Evolutionary conservation across 1,140 invertebrate genomes (phyloP), one percentile per base, ranked within the genome.

Genomic region (Zaprionus gabonicus): DNA sequence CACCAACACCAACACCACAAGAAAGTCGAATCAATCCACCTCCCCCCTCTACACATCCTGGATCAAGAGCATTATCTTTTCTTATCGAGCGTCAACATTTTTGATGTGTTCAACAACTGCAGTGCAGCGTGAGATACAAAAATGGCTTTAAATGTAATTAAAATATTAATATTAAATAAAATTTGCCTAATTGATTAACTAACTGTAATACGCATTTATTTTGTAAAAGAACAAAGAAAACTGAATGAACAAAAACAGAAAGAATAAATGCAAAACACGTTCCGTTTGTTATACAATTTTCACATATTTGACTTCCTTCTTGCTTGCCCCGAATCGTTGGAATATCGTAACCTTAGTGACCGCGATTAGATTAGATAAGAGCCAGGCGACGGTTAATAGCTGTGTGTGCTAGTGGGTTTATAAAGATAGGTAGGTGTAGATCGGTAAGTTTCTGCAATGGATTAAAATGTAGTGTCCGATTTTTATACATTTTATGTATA

Each of bases 121-220:
- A 71, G 59, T 31, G 59, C 71, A 82, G 51, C 64, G 64, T 82
- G 68, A 86, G 75, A 86, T 66, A 79, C 64, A 64, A 76, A 85
- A 57, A 77, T 87, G 84, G 84, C 83, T 88, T 86, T 86, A 71
- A 83, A 87, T 69, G 74, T 83, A 83, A 87, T 34, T 72, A 49
- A 59, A 67, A 4, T 57, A 51, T 12, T 51, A 51, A 46, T 51
- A 25, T 51, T 34, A 65, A 71, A 71, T 44, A 44, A 64, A 38
- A 53, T 71, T 88, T 80, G 84, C 80, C 78, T 88, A 69, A 84
- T 73, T 74, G 78, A 84, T 67, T 65, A 70, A 66, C 55, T 51
- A 64, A 56, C 10, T 51, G 41, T 46, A 46, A 46, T 17, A 66
- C 27, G 59, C 10, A 20, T 60, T 60, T 41, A 23, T 17, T 23